Conservation (phyloP, 2,797 vertebrate genomes). For the Leptodactylus fallax region DNA sequence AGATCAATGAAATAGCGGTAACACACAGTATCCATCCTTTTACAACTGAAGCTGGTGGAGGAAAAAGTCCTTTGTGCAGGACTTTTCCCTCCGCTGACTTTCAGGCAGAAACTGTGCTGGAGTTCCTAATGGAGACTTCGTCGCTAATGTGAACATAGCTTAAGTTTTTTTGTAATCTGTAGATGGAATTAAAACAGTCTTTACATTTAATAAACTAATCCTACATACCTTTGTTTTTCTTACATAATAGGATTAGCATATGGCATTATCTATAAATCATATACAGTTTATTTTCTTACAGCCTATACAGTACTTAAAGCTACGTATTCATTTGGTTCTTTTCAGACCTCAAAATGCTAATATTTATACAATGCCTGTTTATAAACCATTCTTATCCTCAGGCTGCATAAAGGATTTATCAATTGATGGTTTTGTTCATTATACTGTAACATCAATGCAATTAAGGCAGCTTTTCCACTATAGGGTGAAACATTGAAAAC, state of each 20-base stretch:
- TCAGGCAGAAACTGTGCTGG: too few species aligned
- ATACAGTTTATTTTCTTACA: conserved; percentile 63
- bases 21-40: too few species aligned
- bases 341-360: conserved; percentile 51
- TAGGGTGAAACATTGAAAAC: too few species aligned
- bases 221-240: conserved; percentile 50
- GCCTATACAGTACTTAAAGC: conserved; percentile 56
- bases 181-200: conserved; percentile 24
- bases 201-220: conserved; percentile 59
- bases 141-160: too few species aligned
- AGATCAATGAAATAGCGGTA: too few species aligned
- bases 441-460: background rate
- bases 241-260: conserved; percentile 61
- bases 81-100: too few species aligned
- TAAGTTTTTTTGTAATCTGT: conserved; percentile 32
- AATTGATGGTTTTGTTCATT: background rate
- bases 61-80: too few species aligned
- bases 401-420: background rate
- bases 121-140: too few species aligned
- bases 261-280: conserved; percentile 58
- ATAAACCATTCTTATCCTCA: conserved; percentile 38
- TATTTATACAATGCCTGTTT: conserved; percentile 48
- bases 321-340: conserved; percentile 59
- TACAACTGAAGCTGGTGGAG: too few species aligned
- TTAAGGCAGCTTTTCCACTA: too few species aligned